Percentiles rank a stretch among this genome's conserved stretches.
phyloP scores from a whole-genome alignment of 2,888 invertebrate genomes.

The Cabera pusaria region DNA sequence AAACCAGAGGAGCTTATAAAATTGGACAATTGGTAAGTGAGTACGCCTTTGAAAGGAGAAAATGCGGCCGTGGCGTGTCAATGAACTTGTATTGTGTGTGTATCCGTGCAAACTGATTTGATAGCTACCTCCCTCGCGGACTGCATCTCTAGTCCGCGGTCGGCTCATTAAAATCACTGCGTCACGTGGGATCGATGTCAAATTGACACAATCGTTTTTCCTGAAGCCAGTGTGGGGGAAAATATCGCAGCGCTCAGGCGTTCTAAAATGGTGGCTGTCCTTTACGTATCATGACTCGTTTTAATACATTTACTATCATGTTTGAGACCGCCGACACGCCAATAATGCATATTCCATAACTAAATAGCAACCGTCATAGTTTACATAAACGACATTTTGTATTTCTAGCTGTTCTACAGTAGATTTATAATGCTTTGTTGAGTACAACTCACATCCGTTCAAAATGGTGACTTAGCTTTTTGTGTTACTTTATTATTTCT shows the following conservation, averaged over 20 bases:
- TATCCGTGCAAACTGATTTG: constrained; percentile 85
- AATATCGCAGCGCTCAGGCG: constrained; percentile 80
- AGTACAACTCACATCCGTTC: constrained; percentile 81
- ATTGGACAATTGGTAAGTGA: constrained; percentile 96
- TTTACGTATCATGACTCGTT: constrained; percentile 67
- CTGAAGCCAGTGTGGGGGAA: constrained; percentile 79
- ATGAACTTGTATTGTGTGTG: constrained; percentile 85
- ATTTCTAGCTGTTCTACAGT: constrained; percentile 47
- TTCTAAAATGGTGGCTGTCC: constrained; percentile 83
- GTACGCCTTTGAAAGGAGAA: constrained; percentile 80
- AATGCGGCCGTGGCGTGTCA: constrained; percentile 85
- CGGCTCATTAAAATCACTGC: constrained; percentile 88
- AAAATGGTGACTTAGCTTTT: constrained; percentile 86
- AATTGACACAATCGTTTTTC: constrained; percentile 83
- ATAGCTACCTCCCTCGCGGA: constrained; percentile 86
- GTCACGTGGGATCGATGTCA: constrained; percentile 90
- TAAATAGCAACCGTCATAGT: constrained; percentile 47
- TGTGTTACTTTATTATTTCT: constrained; percentile 31
- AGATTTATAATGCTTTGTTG: constrained; percentile 72
- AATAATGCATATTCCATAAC: constrained; percentile 45
- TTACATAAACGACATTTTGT: constrained; percentile 45
- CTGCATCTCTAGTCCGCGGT: constrained; percentile 85
- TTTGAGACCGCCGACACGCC: constrained; percentile 44
- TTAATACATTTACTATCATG: constrained; percentile 59
- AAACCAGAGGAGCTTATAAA: constrained; percentile 97